These are phyloP conservation scores for Acrocephalus arundinaceus DNA, from an alignment of 2,113 vertebrate genomes.

Conservation along the genomic window DNA sequence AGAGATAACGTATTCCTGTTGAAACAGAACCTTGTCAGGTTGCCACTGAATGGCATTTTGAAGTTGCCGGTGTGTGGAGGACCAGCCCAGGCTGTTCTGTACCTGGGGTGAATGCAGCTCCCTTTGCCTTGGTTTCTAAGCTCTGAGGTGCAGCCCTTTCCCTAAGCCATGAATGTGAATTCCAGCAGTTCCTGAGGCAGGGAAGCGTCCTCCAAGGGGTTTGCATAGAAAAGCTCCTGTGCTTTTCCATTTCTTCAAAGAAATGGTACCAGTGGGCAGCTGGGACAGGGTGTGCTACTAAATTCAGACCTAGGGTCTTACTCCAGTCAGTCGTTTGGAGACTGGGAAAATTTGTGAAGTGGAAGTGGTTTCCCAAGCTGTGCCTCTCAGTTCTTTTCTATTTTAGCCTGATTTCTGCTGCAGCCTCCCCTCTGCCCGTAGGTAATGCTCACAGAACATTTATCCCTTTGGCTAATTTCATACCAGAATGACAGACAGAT, in stretches of 20 bases:
- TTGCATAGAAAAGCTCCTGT: not conserved
- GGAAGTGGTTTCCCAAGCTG: not conserved
- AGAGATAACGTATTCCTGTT: slow-evolving; percentile 47
- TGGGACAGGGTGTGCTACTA: not conserved
- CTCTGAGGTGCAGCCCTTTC: not conserved
- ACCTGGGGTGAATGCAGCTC: not conserved
- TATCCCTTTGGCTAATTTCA: slow-evolving; percentile 36
- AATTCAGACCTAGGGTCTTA: not conserved
- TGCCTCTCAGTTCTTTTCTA: slow-evolving; percentile 10
- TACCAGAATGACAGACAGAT: slow-evolving; percentile 21
- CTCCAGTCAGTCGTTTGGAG: not conserved
- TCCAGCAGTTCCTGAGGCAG: not conserved
- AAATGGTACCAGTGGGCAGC: not conserved
- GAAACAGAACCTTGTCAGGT: slow-evolving; percentile 61
- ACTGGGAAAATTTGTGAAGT: not conserved
- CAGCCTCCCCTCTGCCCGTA: not conserved
- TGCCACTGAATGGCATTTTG: slow-evolving; percentile 34
- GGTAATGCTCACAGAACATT: slow-evolving; percentile 14
- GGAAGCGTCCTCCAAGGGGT: not conserved
- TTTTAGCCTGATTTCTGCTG: slow-evolving; percentile 20
- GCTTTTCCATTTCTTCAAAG: not conserved
- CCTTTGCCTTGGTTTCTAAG: not conserved
- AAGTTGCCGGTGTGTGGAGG: slow-evolving; percentile 12
- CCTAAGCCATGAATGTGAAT: not conserved
- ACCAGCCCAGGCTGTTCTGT: not conserved